These are phyloP conservation scores for Perccottus glenii DNA, from an alignment of 2,113 vertebrate genomes.

Conservation along the genomic window DNA sequence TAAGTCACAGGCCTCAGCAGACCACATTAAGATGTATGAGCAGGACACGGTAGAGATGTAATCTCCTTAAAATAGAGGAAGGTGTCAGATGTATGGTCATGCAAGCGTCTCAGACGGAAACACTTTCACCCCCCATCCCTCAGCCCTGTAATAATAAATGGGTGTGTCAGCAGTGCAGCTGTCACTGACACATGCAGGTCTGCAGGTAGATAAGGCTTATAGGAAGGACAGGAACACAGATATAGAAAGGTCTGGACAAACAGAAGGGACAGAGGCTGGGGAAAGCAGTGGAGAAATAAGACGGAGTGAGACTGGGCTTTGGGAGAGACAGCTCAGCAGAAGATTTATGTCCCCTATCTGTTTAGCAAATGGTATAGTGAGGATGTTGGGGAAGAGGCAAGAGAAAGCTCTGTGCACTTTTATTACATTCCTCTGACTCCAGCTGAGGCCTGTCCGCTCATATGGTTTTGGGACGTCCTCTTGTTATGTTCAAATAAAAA, in stretches of 20 bases:
- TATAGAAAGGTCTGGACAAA: slow-evolving; percentile 1
- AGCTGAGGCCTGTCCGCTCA: slow-evolving; percentile 39
- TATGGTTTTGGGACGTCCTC: too few species aligned
- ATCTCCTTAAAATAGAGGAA: slow-evolving; percentile 8
- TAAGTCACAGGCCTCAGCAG: not conserved
- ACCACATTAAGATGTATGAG: slow-evolving; percentile 7
- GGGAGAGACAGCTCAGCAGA: slow-evolving; percentile 5
- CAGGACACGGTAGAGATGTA: not conserved
- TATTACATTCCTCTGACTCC: slow-evolving; percentile 32
- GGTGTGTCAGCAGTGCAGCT: slow-evolving; percentile 15
- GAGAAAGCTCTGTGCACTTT: slow-evolving; percentile 41
- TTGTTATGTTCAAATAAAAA: too few species aligned
- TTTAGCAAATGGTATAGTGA: slow-evolving; percentile 46
- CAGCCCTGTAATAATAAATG: slow-evolving; percentile 53
- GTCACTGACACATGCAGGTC: slow-evolving; percentile 4
- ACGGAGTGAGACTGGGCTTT: not conserved
- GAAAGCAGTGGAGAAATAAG: not conserved
- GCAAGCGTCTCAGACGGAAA: not conserved
- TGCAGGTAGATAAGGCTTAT: slow-evolving; percentile 12
- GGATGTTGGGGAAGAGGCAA: slow-evolving; percentile 42
- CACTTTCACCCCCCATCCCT: not conserved
- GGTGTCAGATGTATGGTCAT: slow-evolving; percentile 3
- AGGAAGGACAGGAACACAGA: slow-evolving; percentile 7
- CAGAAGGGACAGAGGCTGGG: not conserved
- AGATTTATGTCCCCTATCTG: slow-evolving; percentile 58